Base-by-base conservation (phyloP, 2,113 vertebrate genomes). In the Kryptolebias marmoratus region DNA sequence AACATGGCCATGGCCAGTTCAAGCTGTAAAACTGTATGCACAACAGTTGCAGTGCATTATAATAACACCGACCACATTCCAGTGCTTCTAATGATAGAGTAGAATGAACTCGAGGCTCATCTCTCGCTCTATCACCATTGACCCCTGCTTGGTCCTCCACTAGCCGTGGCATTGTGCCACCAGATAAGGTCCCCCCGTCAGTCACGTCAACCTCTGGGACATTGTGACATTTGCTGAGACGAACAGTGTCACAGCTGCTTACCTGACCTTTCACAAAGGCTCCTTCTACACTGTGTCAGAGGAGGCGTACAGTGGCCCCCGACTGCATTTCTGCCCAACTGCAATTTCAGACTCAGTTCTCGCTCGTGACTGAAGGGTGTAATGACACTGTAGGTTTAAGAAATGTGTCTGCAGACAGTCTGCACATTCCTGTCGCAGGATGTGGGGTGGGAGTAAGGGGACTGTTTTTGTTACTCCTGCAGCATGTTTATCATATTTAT, bases 221-320 rank as follows among this genome's bases (percentile, higher is more conserved):
- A 84, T 66, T 55, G 48, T 92, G 91, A 82, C 91, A 92, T 92
- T 92, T 92, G 74, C 77, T 48, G 87, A 86, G 88, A 72, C 11
- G 69, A 79, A 77, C 84, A 89, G 73, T 82, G 84, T 88, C 81
- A 71, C 73, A 76, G 82, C 74, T 84, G 87, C 84, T 89, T 84
- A 78, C 77, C 62, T 87, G 88, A 93, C 91, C 90, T 91, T 91
- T 91, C 85, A 81, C 85, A 73, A 79, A 75, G 59, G 68, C 81
- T 85, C 45, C 63, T 55, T 63, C 75, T 62, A 57, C 57, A 64
- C 49, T 5, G 30, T 61, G 47, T 70, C 27, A 8, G 55, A 71
- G 47, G 62, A 75, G 45, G 39, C 3, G 11, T 68, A 6, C 31
- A 65, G 48, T 13, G 52, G 39, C 59, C 71, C 45, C 49, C 30